Percentiles rank a stretch among this genome's conserved stretches.
Conservation (phyloP, 1,140 invertebrate genomes). For the Drosophila eugracilis region DNA sequence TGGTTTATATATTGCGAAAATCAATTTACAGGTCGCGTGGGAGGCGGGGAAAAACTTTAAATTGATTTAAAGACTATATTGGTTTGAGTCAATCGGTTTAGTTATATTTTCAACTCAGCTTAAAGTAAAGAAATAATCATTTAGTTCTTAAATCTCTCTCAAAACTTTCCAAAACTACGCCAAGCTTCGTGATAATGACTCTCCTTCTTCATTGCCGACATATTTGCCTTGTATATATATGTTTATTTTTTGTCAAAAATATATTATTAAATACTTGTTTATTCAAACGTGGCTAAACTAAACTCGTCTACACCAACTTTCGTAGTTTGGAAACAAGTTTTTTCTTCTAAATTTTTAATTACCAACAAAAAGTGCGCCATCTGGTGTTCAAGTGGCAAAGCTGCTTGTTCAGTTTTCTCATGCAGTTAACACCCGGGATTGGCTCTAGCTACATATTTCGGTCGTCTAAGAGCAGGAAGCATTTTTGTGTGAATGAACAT, state of each 20-base stretch:
- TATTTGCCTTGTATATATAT: no score
- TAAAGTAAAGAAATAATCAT: not conserved
- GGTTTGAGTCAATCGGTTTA: no score
- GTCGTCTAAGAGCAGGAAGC: slow-evolving; percentile 1
- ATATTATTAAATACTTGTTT: not conserved
- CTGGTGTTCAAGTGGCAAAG: slow-evolving; percentile 24
- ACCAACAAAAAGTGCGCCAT: slow-evolving; percentile 34
- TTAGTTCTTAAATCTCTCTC: not conserved
- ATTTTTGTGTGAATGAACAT: slow-evolving; percentile 21
- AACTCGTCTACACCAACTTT: not conserved
- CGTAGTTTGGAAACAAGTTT: slow-evolving; percentile 1
- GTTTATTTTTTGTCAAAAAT: not conserved
- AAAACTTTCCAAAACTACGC: not conserved
- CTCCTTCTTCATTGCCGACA: no score
- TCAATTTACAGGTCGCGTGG: not conserved
- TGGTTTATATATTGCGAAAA: not conserved
- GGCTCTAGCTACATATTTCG: slow-evolving; percentile 2
- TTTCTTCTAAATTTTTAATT: slow-evolving; percentile 30
- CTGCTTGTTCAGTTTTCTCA: slow-evolving; percentile 26
- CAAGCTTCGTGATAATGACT: no score
- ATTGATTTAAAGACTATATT: not conserved
- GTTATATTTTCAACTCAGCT: no score
- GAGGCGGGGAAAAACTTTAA: not conserved
- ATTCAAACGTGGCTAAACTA: not conserved
- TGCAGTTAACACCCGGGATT: slow-evolving; percentile 32